Evolutionary conservation across 2,797 vertebrate species (phyloP), one percentile per base, ranked within the genome.

Genomic region (Tragopan temminckii): DNA sequence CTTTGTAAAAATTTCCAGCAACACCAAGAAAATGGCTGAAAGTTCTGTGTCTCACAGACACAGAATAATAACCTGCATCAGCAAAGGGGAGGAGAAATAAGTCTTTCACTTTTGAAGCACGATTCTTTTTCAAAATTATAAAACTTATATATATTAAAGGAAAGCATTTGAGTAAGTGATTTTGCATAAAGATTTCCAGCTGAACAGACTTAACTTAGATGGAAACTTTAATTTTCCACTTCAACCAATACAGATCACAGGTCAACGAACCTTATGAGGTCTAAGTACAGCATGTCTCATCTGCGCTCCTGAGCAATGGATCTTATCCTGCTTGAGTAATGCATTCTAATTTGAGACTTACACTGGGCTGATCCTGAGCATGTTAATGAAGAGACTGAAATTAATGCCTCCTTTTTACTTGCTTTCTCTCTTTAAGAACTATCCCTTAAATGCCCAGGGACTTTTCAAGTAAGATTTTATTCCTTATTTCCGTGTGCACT

Each of bases 1-100:
- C 79, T 85, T 84, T 62, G 25, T 58, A 75, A 83, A 83, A 66
- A 23, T 72, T 90, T 68, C 23, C 53, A 80, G 48, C 69, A 93
- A 52, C 40, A 53, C 19, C 7, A 66, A 66, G 43, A 79, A 84
- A 77, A 63, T 36, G n/a, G n/a, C 43, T 55, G 42, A 64, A 70
- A 48, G 35, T 67, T 78, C 46, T 38, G 11, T 29, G 9, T 70
- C 36, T 82, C 53, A 66, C 40, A n/a, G n/a, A n/a, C n/a, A n/a
- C n/a, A n/a, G n/a, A n/a, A n/a, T n/a, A n/a, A n/a, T n/a, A n/a
- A n/a, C n/a, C n/a, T n/a, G n/a, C 68, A 45, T 58, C 35, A 80
- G 42, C 64, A 89, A 85, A 88, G 19, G 21, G 27, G 46, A 81
- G 88, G 27, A 80, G 14, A 93, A 88, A 72, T 48, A 5, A n/a